Evolutionary conservation across 37 sponge, comb jelly and placozoan species (phyloP).

Genomic region (Ephydatia muelleri): DNA sequence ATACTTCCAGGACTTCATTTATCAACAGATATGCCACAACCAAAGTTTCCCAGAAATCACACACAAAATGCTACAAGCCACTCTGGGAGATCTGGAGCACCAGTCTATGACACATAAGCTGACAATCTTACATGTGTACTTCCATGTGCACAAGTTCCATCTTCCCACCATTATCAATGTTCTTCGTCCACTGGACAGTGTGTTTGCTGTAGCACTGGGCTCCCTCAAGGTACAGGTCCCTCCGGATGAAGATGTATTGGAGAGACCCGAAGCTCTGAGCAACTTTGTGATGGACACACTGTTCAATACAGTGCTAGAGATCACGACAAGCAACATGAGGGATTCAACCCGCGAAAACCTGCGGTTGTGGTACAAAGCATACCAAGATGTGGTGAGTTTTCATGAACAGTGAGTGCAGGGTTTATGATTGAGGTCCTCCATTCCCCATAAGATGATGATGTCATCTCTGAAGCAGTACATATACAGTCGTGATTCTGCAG

Average conservation of each 20-base stretch:
- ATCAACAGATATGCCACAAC: conserved; percentile 46
- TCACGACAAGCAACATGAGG: conserved; percentile 1
- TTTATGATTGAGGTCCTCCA: neutral
- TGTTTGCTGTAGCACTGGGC: neutral
- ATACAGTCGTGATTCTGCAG: conserved; percentile 11
- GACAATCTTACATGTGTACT: conserved; percentile 43
- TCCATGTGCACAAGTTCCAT: conserved; percentile 50
- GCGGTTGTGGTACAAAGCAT: conserved; percentile 46
- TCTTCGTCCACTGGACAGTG: conserved; percentile 59
- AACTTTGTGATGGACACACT: conserved; percentile 48
- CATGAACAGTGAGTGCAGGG: neutral
- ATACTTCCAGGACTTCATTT: conserved; percentile 71
- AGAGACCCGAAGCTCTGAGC: conserved; percentile 30
- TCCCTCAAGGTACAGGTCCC: conserved; percentile 17
- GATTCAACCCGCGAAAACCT: conserved; percentile 8
- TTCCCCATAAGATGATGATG: conserved; percentile 39
- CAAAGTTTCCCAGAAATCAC: conserved; percentile 1
- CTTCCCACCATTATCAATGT: conserved; percentile 56
- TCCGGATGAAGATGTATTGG: conserved; percentile 16
- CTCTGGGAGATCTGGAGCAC: conserved; percentile 33
- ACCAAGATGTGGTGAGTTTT: conserved; percentile 24
- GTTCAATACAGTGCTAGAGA: conserved; percentile 47
- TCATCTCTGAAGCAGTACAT: conserved; percentile 50
- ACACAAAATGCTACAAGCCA: conserved; percentile 27
- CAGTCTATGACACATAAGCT: neutral